Evolutionary conservation across 2,888 invertebrate genomes (phyloP).

Genomic region (Zhengitettix transpicula): DNA sequence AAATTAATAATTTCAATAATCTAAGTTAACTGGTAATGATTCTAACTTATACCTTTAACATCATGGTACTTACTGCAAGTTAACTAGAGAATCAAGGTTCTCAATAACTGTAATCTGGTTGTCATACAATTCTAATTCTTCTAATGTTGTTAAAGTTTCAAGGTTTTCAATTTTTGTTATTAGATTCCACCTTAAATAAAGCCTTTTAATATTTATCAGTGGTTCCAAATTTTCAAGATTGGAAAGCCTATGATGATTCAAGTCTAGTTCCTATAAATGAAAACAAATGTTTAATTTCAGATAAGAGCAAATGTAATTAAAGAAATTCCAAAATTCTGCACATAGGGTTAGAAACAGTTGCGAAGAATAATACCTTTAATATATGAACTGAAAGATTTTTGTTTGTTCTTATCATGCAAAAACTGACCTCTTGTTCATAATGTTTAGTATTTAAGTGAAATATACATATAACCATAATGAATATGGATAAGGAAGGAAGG

Average conservation of each 20-base stretch:
- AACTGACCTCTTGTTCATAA: too few species aligned
- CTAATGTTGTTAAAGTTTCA: constrained; percentile 51
- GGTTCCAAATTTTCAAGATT: constrained; percentile 73
- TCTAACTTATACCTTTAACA: neutral
- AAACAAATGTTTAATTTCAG: neutral
- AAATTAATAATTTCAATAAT: neutral
- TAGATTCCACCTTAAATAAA: constrained; percentile 87
- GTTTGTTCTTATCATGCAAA: too few species aligned
- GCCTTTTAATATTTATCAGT: constrained; percentile 52
- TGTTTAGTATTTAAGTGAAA: too few species aligned
- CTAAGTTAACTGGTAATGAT: too few species aligned
- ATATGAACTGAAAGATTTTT: too few species aligned
- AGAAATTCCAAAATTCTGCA: too few species aligned
- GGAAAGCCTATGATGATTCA: constrained; percentile 76
- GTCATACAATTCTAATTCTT: constrained; percentile 88
- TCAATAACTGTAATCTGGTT: constrained; percentile 89
- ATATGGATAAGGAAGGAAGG: too few species aligned
- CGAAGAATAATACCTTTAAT: too few species aligned
- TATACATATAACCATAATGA: too few species aligned
- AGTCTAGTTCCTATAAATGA: constrained; percentile 25
- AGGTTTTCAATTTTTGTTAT: constrained; percentile 90
- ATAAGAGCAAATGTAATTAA: too few species aligned
- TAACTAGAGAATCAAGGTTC: constrained; percentile 70
- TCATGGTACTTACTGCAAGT: constrained; percentile 58
- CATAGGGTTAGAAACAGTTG: too few species aligned